A percentile compares a stretch with the other conserved stretches of the same genome.
Evolutionary conservation across 2,888 invertebrate species (phyloP).

Genomic region (Formica aserva): DNA sequence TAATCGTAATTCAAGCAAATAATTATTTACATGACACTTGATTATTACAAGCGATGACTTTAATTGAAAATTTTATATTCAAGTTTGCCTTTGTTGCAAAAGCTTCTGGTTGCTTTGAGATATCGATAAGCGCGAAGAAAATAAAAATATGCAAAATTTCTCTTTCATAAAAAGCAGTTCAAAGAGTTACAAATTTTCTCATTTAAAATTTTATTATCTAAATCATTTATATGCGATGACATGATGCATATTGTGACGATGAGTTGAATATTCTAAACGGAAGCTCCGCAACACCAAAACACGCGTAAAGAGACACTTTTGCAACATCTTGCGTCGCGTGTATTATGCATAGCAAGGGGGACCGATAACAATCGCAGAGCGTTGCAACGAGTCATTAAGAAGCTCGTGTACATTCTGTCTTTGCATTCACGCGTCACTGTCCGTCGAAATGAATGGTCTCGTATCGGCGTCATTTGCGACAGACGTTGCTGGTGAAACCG

Average conservation of each 20-base stretch:
- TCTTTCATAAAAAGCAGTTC: not conserved
- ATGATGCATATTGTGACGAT: not conserved
- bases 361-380: slow-evolving; percentile 15
- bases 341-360: slow-evolving; percentile 21
- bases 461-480: not conserved
- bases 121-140: not conserved
- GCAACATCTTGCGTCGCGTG: not conserved
- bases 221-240: not conserved
- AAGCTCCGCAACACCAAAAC: not conserved
- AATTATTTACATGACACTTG: not conserved
- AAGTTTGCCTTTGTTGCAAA: not conserved
- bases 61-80: slow-evolving; percentile 2
- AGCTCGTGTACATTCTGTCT: slow-evolving; percentile 19
- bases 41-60: not conserved
- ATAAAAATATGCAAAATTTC: slow-evolving; percentile 11
- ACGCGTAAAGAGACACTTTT: not conserved
- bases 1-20: not conserved
- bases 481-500: slow-evolving; percentile 41
- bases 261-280: slow-evolving; percentile 4
- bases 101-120: not conserved
- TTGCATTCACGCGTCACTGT: slow-evolving; percentile 40
- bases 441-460: slow-evolving; percentile 35
- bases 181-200: not conserved
- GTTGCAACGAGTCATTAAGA: slow-evolving; percentile 41
- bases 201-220: not conserved